Conservation (phyloP, 2,113 vertebrate species). For the Halichoerus grypus region DNA sequence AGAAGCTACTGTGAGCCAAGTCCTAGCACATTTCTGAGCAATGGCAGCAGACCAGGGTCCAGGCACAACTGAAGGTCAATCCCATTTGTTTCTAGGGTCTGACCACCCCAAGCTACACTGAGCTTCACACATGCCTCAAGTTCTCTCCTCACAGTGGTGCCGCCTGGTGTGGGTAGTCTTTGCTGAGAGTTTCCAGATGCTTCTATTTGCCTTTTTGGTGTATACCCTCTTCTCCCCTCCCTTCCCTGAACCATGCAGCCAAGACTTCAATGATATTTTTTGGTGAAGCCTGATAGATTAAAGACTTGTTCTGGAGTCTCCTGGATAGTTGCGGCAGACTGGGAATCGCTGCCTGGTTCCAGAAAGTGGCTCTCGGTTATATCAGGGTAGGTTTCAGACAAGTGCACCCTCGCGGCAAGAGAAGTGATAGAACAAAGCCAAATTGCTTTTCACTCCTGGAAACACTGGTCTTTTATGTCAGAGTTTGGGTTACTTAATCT, state of each 20-base stretch:
- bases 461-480: slow-evolving; percentile 72
- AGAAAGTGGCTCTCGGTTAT: slow-evolving; percentile 5
- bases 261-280: background rate
- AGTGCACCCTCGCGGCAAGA: slow-evolving; percentile 18
- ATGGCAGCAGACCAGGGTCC: too few relatives aligned
- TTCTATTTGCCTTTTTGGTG: background rate
- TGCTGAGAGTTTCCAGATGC: background rate
- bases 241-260: background rate
- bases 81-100: background rate
- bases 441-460: slow-evolving; percentile 56
- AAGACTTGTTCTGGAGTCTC: background rate
- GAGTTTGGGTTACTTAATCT: slow-evolving; percentile 70
- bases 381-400: background rate
- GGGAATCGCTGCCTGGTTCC: background rate
- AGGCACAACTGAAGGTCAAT: background rate
- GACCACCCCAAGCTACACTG: background rate
- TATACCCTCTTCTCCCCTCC: fast-evolving
- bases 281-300: background rate
- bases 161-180: background rate
- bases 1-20: background rate
- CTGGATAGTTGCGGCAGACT: background rate
- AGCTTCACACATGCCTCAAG: background rate
- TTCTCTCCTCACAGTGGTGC: background rate
- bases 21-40: background rate
- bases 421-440: slow-evolving; percentile 44